Percentiles rank a stretch among this genome's conserved stretches.
These are phyloP conservation scores for Epinotia nisella DNA, from an alignment of 2,888 invertebrate species.

Conservation along the genomic window DNA sequence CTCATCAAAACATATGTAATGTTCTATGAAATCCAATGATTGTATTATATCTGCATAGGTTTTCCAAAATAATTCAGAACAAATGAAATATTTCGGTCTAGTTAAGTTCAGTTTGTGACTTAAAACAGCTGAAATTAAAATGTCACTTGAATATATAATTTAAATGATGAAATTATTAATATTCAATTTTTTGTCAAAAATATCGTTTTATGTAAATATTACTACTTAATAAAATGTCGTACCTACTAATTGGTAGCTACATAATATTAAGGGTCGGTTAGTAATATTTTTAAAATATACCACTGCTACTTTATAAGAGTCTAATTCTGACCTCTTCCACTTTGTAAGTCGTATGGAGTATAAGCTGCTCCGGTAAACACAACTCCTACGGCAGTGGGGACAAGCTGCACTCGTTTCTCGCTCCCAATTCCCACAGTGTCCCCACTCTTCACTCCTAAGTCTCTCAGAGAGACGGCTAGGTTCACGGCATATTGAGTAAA, in stretches of 20 bases:
- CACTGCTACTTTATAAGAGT: too few species aligned
- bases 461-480: constrained; percentile 78
- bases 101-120: constrained; percentile 87
- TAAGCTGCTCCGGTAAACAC: constrained; percentile 73
- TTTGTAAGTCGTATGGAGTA: constrained; percentile 63
- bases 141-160: not conserved
- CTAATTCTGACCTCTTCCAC: constrained; percentile 59
- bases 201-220: too few species aligned
- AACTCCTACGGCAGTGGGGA: constrained; percentile 79
- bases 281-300: too few species aligned
- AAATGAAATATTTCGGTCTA: constrained; percentile 87
- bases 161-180: too few species aligned
- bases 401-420: constrained; percentile 85
- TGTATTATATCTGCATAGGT: constrained; percentile 63
- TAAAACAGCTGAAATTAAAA: constrained; percentile 82
- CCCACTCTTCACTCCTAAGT: constrained; percentile 76
- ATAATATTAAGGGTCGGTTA: too few species aligned
- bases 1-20: constrained; percentile 61
- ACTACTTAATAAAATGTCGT: too few species aligned
- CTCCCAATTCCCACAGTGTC: constrained; percentile 85
- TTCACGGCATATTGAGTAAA: constrained; percentile 81
- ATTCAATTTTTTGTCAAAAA: too few species aligned
- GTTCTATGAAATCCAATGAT: constrained; percentile 60
- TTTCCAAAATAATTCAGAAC: constrained; percentile 81
- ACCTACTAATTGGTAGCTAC: too few species aligned